Evolutionary conservation across 2,797 vertebrate genomes (phyloP).

Genomic region (Sciaenops ocellatus): DNA sequence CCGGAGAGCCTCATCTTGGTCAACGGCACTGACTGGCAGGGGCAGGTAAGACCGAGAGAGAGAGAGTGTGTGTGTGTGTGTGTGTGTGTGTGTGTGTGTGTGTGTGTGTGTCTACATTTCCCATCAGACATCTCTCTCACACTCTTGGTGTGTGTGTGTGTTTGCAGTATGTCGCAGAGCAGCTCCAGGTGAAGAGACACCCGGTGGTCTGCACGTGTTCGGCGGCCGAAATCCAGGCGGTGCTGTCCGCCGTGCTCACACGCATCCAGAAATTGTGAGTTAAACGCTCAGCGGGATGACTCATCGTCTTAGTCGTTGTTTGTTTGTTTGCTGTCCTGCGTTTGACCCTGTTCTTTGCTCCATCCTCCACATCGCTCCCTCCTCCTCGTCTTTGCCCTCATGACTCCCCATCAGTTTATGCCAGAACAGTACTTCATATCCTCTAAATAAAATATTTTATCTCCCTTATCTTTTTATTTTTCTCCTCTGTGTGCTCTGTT

Average conservation of each 20-base stretch:
- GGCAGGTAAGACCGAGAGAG: constrained; percentile 89
- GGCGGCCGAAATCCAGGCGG: constrained; percentile 94
- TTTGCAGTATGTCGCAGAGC: constrained; percentile 92
- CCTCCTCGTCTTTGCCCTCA: neutral
- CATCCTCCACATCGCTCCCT: neutral
- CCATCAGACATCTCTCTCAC: no score
- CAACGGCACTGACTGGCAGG: constrained; percentile 95
- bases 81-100: constrained; percentile 8
- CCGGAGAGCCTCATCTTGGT: constrained; percentile 96
- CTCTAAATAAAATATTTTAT: no score
- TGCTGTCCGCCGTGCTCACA: constrained; percentile 93
- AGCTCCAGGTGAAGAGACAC: constrained; percentile 94
- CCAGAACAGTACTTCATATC: neutral
- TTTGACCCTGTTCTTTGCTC: constrained; percentile 6
- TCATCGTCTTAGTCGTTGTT: constrained; percentile 18
- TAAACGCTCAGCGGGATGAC: constrained; percentile 27
- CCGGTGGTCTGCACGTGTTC: constrained; percentile 96
- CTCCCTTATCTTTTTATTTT: neutral
- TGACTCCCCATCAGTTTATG: neutral
- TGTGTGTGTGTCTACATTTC: neutral
- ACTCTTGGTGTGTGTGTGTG: neutral
- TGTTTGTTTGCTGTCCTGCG: neutral
- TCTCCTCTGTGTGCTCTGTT: no score
- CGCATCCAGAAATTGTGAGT: constrained; percentile 99
- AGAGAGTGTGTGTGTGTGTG: neutral